phyloP scores from a whole-genome alignment of 1,140 invertebrate genomes.

The Cydia pomonella region DNA sequence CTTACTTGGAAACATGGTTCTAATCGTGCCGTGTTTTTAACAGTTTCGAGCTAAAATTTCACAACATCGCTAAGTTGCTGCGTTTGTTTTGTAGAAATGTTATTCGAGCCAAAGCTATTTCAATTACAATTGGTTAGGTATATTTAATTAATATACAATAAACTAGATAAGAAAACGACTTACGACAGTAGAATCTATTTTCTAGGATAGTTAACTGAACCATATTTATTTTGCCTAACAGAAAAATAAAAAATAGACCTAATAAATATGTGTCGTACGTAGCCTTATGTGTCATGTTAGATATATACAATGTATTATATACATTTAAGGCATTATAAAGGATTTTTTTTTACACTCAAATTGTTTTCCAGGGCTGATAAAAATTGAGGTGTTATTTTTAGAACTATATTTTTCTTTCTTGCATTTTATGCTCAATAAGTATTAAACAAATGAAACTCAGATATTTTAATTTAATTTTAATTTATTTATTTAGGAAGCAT shows the following conservation, averaged over 20 bases:
- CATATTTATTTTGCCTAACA: neutral
- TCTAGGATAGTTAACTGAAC: neutral
- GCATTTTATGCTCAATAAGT: too few species aligned
- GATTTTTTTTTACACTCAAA: too few species aligned
- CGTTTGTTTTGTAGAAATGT: conserved; percentile 11
- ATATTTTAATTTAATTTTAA: too few species aligned
- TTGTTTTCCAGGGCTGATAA: too few species aligned
- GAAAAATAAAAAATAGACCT: neutral
- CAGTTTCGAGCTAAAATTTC: conserved; percentile 9
- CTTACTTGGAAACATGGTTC: conserved; percentile 16
- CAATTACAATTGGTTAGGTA: conserved; percentile 2
- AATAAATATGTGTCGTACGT: too few species aligned
- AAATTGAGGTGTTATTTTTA: too few species aligned
- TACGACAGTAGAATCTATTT: neutral
- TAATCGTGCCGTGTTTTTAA: conserved; percentile 10
- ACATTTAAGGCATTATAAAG: too few species aligned
- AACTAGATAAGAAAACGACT: neutral
- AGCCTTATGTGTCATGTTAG: too few species aligned
- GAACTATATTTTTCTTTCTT: too few species aligned
- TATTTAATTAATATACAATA: neutral
- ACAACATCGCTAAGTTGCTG: conserved; percentile 16
- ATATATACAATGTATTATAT: too few species aligned
- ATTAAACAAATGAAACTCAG: too few species aligned
- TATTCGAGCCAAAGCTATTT: neutral
- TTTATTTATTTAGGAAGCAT: too few species aligned